Conservation (phyloP, 2,113 vertebrate genomes). For the Puntigrus tetrazona region DNA sequence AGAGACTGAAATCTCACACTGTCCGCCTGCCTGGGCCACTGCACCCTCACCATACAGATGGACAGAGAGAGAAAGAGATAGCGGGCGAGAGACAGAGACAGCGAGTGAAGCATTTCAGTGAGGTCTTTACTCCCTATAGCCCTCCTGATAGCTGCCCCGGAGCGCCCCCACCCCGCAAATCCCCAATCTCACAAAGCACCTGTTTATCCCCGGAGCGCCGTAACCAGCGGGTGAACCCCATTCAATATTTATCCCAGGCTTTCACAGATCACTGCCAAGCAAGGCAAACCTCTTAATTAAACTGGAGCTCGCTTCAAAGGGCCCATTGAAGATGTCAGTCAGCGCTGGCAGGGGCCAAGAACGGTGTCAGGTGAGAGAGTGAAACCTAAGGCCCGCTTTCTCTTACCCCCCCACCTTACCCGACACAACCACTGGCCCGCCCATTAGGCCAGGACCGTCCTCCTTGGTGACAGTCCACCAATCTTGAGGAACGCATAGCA, state of each 20-base stretch:
- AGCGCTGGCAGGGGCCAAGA: constrained; percentile 86
- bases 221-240: constrained; percentile 99
- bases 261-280: constrained; percentile 99
- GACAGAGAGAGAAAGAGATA: constrained; percentile 61
- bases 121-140: constrained; percentile 50
- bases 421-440: constrained; percentile 66
- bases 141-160: constrained; percentile 59
- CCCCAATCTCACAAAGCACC: constrained; percentile 87
- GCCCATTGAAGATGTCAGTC: constrained; percentile 98
- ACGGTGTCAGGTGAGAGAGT: constrained; percentile 92
- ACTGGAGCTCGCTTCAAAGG: constrained; percentile 99
- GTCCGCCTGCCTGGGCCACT: constrained; percentile 37
- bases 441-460: constrained; percentile 79
- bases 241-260: constrained; percentile 99
- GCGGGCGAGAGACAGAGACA: constrained; percentile 59
- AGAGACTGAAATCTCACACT: constrained; percentile 89
- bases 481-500: constrained; percentile 84
- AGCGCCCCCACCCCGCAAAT: constrained; percentile 65
- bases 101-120: constrained; percentile 50
- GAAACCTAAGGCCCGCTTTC: constrained; percentile 87
- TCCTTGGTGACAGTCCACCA: constrained; percentile 84
- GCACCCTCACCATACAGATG: constrained; percentile 16
- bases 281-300: constrained; percentile 99
- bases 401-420: constrained; percentile 80
- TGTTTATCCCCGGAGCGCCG: constrained; percentile 90